Evolutionary conservation across 2,797 vertebrate genomes (phyloP).

Genomic region (Enteromius viviparus): DNA sequence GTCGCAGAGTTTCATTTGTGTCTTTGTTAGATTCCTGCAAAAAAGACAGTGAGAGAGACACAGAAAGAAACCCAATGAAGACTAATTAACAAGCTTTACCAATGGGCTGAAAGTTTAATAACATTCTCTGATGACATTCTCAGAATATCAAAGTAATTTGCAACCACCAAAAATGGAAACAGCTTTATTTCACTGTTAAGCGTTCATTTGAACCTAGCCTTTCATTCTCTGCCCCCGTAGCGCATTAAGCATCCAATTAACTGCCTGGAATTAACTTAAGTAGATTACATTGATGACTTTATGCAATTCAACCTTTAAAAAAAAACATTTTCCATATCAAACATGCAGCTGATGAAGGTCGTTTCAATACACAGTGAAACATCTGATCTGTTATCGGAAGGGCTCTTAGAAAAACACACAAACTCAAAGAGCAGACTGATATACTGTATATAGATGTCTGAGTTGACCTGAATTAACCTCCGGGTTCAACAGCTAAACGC

Average conservation of each 20-base stretch:
- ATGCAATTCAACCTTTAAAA: neutral
- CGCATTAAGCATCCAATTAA: slow-evolving; percentile 31
- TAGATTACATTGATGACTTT: slow-evolving; percentile 19
- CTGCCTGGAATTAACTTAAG: slow-evolving; percentile 2
- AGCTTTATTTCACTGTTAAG: neutral
- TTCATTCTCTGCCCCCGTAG: neutral
- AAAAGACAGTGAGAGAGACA: slow-evolving; percentile 29
- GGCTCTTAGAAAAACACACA: neutral
- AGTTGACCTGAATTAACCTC: neutral
- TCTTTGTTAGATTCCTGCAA: slow-evolving; percentile 51
- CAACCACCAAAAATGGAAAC: neutral
- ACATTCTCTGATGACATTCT: slow-evolving; percentile 1
- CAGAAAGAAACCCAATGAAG: slow-evolving; percentile 25
- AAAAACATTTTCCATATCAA: slow-evolving; percentile 18
- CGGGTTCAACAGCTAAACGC: neutral
- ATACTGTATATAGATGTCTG: neutral
- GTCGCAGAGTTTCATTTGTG: slow-evolving; percentile 44
- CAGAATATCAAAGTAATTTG: slow-evolving; percentile 25
- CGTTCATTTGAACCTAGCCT: neutral
- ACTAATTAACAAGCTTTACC: slow-evolving; percentile 5
- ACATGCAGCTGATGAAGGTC: neutral
- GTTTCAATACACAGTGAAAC: neutral
- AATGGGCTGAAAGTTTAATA: neutral
- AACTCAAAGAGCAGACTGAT: neutral
- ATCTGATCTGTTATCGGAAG: slow-evolving; percentile 7